A percentile compares a stretch with the other conserved stretches of the same genome.
Conservation (phyloP, 2,888 invertebrate species). For the Craniophora ligustri region DNA sequence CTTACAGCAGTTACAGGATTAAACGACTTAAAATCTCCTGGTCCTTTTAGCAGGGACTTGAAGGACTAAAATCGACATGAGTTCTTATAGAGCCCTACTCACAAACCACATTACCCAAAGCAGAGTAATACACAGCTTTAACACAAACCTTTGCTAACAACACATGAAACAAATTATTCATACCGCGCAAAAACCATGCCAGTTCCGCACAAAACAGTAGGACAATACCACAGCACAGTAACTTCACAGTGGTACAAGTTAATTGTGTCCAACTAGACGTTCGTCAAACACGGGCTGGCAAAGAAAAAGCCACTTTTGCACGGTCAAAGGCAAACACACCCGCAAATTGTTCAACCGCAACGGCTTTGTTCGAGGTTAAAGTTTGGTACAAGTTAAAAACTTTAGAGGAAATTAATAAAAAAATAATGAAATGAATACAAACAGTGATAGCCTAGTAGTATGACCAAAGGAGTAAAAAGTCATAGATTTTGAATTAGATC, state of each 20-base stretch:
- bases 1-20: background rate
- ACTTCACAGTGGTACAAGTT: conserved; percentile 48
- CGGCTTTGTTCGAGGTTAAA: conserved; percentile 62
- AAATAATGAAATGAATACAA: background rate
- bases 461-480: too few species aligned
- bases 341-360: conserved; percentile 74
- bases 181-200: conserved; percentile 30
- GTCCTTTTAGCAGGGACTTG: too few species aligned
- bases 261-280: conserved; percentile 54
- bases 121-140: conserved; percentile 4
- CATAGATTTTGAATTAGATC: too few species aligned
- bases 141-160: background rate
- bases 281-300: conserved; percentile 56
- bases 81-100: background rate
- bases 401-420: background rate
- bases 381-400: conserved; percentile 50
- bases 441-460: too few species aligned
- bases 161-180: conserved; percentile 43
- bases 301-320: conserved; percentile 70
- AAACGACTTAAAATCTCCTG: too few species aligned
- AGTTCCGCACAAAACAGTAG: conserved; percentile 35
- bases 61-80: too few species aligned
- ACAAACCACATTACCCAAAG: conserved; percentile 5
- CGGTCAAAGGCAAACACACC: conserved; percentile 73
- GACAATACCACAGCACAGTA: conserved; percentile 37